These are phyloP conservation scores for Danio kyathit DNA, from an alignment of 2,797 vertebrate species.

Conservation along the genomic window DNA sequence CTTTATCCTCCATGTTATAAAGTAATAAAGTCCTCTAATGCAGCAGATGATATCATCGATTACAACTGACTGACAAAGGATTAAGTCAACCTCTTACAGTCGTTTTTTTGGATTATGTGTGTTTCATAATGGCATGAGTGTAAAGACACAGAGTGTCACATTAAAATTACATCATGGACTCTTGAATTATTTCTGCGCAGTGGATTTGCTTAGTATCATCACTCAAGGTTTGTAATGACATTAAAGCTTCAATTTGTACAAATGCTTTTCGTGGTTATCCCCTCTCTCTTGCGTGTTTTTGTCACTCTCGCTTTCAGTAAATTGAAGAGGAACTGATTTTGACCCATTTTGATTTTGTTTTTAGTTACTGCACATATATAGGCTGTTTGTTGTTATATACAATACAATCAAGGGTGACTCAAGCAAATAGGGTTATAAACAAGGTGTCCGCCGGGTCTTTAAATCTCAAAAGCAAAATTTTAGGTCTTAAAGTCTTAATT, in stretches of 20 bases:
- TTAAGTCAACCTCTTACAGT: slow-evolving; percentile 30
- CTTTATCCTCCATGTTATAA: slow-evolving; percentile 3
- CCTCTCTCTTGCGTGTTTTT: background rate
- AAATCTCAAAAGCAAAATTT: too few relatives aligned
- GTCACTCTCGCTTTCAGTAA: too few relatives aligned
- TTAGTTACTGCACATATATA: background rate
- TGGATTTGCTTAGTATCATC: slow-evolving; percentile 22
- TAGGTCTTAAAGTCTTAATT: too few relatives aligned
- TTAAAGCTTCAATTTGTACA: slow-evolving; percentile 16
- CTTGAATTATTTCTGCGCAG: slow-evolving; percentile 39
- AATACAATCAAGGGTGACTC: background rate
- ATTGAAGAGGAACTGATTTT: slow-evolving; percentile 14
- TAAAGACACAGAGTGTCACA: slow-evolving; percentile 19
- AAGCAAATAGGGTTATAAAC: background rate
- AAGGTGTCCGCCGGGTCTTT: too few relatives aligned
- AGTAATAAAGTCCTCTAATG: slow-evolving; percentile 23
- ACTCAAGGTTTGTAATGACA: slow-evolving; percentile 6
- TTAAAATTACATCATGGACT: slow-evolving; percentile 21
- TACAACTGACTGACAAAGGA: slow-evolving; percentile 23
- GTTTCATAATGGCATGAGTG: slow-evolving; percentile 37
- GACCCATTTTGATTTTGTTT: background rate
- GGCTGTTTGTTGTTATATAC: background rate
- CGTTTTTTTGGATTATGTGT: slow-evolving; percentile 1
- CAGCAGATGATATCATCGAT: slow-evolving; percentile 26
- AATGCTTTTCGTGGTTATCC: background rate